Base-by-base conservation (phyloP, 2,797 vertebrate genomes). In the Cheirogaleus major region DNA sequence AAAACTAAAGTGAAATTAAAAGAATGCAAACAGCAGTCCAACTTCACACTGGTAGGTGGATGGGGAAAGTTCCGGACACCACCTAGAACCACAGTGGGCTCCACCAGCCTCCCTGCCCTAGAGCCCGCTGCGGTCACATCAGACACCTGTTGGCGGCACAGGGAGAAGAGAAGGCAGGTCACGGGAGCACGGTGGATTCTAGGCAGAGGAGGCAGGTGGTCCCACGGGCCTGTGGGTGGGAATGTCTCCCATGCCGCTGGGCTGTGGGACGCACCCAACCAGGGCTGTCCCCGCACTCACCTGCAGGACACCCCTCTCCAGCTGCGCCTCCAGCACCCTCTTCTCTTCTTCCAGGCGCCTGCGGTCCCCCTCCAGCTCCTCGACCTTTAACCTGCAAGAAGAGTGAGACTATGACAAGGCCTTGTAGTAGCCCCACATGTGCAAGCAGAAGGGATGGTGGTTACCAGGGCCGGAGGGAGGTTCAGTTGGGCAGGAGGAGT, bases 311-410 rank as follows among this genome's bases (percentile, higher is more conserved):
- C 99, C 97, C 94, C 99, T 99, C 98, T 99, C 99, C 97, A 99
- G 98, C 97, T 99, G 99, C 98, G 99, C 99, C 97, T 99, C 99
- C 96, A 99, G 98, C 38, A 96, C 87, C 95, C 98, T 99, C 93
- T 99, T 99, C 96, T 99, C 98, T 94, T 99, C 99, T 96, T 99
- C 99, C 96, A 99, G 97, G 32, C 96, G 98, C 69, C 99, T 98
- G 45, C 99, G 99, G 93, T 99, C 99, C 0, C 98, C 95, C 94
- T 99, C 99, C 89, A 99, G 98, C 96, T 99, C 99, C 97, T 99
- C 99, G 41, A 99, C 98, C 98, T 99, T 99, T 98, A 99, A 93
- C 98, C 99, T 99, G 98, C 43, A 72, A 52, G 78, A 61, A 91
- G 76, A 88, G n/a, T 1, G 2, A 7, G 50, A 45, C 6, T 1